Base-by-base conservation (phyloP, 1,140 invertebrate genomes). In the Drosophila athabasca region DNA sequence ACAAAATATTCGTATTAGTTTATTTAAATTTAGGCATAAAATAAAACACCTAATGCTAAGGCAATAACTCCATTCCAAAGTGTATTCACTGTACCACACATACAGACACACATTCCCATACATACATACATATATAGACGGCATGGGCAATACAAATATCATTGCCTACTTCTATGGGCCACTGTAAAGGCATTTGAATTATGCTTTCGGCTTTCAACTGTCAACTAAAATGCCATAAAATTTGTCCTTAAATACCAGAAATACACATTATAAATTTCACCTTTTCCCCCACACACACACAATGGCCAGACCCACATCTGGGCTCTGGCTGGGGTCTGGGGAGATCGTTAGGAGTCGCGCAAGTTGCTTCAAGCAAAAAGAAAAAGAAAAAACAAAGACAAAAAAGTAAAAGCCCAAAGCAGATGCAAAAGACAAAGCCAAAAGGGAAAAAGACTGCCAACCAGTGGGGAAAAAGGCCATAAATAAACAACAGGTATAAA, bases 401-500 rank as follows among this genome's bases (percentile, higher is more conserved):
- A 41, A 70, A 39, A 31, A 55, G 53, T 49, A 69, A 68, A 17
- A 57, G 45, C n/a, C 19, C 39, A 55, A 19, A 13, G 44, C 41
- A 51, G 54, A 41, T 62, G 13, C 6, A 41, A 46, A 65, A 80
- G 72, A 81, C 65, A 76, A 76, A 76, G 72, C 46, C 43, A 72
- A 72, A 82, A 51, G 53, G 35, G 15, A 24, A 39, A 35, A 17
- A n/a, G 45, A 22, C 35, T 39, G 29, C 35, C 35, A 52, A 13
- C 2, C 13, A 43, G 46, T 41, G 15, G 22, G 43, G 51, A 53
- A 67, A 61, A 68, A 43, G 49, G 43, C 65, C 58, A 85, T 85
- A 85, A 84, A 84, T 85, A 84, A 85, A 80, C 72, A 76, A 79
- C 67, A 80, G 59, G 64, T 80, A 77, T 74, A 85, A 85, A 74